These are phyloP conservation scores for Pongo pygmaeus DNA, from an alignment of 2,113 vertebrate species.

Conservation along the genomic window DNA sequence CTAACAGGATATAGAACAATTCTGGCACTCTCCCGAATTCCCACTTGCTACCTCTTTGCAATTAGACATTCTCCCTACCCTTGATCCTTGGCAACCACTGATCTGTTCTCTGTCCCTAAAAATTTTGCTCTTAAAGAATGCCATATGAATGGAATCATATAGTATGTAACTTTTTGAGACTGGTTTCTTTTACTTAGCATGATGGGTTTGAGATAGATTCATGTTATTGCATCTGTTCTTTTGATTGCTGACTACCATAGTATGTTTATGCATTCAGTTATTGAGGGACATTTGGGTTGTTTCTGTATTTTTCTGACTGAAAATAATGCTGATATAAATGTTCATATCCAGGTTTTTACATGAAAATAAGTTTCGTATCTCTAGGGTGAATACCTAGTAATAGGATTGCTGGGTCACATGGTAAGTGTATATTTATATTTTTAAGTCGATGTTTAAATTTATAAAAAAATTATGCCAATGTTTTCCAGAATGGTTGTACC, in stretches of 20 bases:
- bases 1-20: background rate
- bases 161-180: background rate
- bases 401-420: background rate
- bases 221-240: background rate
- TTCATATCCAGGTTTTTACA: background rate
- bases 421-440: background rate
- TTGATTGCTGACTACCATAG: background rate
- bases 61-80: background rate
- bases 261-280: slow-evolving; percentile 28
- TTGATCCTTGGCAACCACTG: background rate
- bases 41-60: background rate
- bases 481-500: background rate
- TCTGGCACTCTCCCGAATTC: background rate
- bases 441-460: background rate
- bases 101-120: background rate
- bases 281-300: background rate
- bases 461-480: background rate
- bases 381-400: background rate
- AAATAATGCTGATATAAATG: slow-evolving; percentile 21
- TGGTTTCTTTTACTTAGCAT: background rate
- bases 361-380: background rate
- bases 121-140: slow-evolving; percentile 17
- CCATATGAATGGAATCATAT: background rate
- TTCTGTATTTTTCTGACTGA: slow-evolving; percentile 32
- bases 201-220: slow-evolving; percentile 2